Evolutionary conservation across 2,888 invertebrate species (phyloP), one percentile per base, ranked within the genome.

Genomic region (Drosophila paranaensis): DNA sequence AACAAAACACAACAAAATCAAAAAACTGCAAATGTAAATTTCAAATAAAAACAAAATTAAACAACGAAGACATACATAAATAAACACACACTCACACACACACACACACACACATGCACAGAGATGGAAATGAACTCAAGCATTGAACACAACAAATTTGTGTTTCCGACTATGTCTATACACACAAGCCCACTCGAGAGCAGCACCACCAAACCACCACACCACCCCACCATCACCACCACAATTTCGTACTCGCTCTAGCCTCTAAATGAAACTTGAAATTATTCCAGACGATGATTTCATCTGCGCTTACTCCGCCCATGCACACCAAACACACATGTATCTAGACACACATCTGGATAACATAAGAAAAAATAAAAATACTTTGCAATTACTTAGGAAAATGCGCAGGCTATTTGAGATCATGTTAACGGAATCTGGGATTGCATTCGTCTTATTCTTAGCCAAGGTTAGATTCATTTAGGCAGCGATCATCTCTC

Each of bases 1-100:
- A 87, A 87, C 84, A 87, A 81, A 81, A 75, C 75, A 63, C 71
- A 70, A 43, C 46, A 61, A 79, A 51, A 48, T 25, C 48, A 53
- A 68, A 63, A 82, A 86, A 88, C 79, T 78, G 89, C 89, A 83
- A 86, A 84, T 83, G 89, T 86, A 84, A 88, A 88, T 83, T 79
- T 86, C 45, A 75, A 84, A 84, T 71, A 81, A 69, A 45, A 76
- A 81, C 71, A 68, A 58, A 40, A 64, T 37, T 48, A 55, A 45
- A 48, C 50, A 62, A 67, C 73, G 53, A 74, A 81, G 66, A 71
- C 69, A 81, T 74, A 89, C 81, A 84, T 69, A 89, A 85, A 84
- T 71, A 77, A 45, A 73, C 30, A 66, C 14, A 55, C 64, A 40
- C 13, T 27, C 39, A 16, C 11, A 40, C 30, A 16, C 27, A 16